phyloP scores from a whole-genome alignment of 1,140 invertebrate species.

The Pinna nobilis region DNA sequence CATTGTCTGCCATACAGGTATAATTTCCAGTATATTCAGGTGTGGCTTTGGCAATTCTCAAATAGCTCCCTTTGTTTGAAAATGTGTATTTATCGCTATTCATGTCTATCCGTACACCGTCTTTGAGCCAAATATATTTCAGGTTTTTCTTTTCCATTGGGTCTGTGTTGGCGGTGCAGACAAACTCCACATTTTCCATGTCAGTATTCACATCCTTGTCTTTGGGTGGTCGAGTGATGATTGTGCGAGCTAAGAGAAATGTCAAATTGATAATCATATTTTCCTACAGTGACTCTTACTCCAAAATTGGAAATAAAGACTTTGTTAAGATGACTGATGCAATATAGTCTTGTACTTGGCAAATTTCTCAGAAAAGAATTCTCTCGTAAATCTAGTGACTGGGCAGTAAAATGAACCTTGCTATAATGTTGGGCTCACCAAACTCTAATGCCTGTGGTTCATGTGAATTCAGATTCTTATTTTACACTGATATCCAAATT shows the following conservation, averaged over 20 bases:
- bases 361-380: no score
- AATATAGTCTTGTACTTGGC: no score
- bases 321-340: no score
- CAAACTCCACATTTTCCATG: slow-evolving; percentile 44
- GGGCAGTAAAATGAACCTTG: no score
- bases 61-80: slow-evolving; percentile 15
- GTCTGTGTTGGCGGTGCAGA: slow-evolving; percentile 52
- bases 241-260: slow-evolving; percentile 42
- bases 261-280: not conserved
- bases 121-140: slow-evolving; percentile 45
- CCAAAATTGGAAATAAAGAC: no score
- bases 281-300: no score
- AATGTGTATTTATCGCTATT: not conserved
- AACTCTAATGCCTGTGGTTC: no score
- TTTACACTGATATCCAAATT: no score
- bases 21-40: slow-evolving; percentile 56
- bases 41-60: slow-evolving; percentile 43
- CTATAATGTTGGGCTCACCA: no score
- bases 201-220: slow-evolving; percentile 20
- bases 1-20: slow-evolving; percentile 58
- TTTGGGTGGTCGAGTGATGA: slow-evolving; percentile 34
- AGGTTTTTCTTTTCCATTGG: slow-evolving; percentile 40
- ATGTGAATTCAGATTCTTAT: no score
- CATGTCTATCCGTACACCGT: slow-evolving; percentile 30
- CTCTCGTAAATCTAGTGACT: no score